phyloP scores from a whole-genome alignment of 2,888 invertebrate genomes.

The Machimus rusticus region DNA sequence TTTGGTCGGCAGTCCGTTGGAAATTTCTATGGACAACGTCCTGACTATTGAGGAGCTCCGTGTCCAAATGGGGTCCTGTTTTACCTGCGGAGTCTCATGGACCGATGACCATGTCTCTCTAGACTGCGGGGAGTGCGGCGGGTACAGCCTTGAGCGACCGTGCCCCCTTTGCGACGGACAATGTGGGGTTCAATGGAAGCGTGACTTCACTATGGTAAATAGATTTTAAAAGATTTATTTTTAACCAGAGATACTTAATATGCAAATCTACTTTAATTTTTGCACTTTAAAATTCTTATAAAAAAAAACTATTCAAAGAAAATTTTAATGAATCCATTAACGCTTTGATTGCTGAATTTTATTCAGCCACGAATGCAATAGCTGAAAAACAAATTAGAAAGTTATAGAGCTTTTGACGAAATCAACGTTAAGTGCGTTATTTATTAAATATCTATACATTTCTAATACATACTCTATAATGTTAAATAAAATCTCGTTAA shows the following conservation, averaged over 20 bases:
- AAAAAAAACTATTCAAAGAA: too few species aligned
- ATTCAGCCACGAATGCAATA: too few species aligned
- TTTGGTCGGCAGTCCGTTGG: constrained; percentile 60
- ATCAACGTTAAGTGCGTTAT: too few species aligned
- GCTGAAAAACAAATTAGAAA: too few species aligned
- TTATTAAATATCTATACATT: too few species aligned
- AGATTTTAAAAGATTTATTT: neutral
- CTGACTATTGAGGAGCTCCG: constrained; percentile 76
- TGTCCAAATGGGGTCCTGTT: constrained; percentile 75
- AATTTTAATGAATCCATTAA: too few species aligned
- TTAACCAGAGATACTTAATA: neutral
- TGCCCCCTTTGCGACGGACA: constrained; percentile 79
- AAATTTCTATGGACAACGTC: constrained; percentile 64
- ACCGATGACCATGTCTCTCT: constrained; percentile 77
- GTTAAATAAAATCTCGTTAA: too few species aligned
- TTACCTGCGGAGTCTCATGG: constrained; percentile 84
- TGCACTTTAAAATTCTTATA: too few species aligned
- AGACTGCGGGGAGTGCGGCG: constrained; percentile 82
- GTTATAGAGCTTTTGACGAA: too few species aligned
- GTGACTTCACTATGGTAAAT: constrained; percentile 79
- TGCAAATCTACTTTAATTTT: neutral
- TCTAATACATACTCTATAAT: too few species aligned
- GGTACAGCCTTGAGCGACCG: constrained; percentile 77
- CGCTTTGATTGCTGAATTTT: too few species aligned
- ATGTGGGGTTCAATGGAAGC: constrained; percentile 76